A percentile compares a stretch with the other conserved stretches of the same genome.
Evolutionary conservation across 2,113 vertebrate species (phyloP).

Genomic region (Oriolus oriolus): DNA sequence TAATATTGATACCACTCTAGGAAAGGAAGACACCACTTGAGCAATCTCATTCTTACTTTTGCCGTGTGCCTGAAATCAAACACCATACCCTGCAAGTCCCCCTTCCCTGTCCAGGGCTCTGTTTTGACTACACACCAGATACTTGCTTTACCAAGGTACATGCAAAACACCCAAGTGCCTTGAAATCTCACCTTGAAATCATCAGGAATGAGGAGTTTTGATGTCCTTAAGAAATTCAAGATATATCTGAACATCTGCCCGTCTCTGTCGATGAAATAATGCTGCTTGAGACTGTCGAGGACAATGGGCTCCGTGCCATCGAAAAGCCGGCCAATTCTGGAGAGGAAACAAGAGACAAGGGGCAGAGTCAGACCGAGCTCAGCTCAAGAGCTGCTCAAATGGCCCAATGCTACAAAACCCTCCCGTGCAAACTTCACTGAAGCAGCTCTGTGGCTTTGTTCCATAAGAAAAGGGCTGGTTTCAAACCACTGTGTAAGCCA

Average conservation of each 20-base stretch:
- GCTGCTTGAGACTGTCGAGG: slow-evolving; percentile 98
- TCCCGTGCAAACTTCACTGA: accelerated
- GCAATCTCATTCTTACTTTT: not conserved
- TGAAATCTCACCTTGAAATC: slow-evolving; percentile 95
- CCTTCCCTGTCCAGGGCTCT: not conserved
- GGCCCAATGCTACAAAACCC: not conserved
- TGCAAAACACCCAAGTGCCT: not conserved
- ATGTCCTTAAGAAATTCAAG: slow-evolving; percentile 98
- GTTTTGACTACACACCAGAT: not conserved
- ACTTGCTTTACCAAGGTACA: not conserved
- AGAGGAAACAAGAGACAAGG: slow-evolving; percentile 33
- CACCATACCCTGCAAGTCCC: not conserved
- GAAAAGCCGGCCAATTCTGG: slow-evolving; percentile 95
- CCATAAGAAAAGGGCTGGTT: not conserved
- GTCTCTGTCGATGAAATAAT: slow-evolving; percentile 99
- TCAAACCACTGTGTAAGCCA: not conserved
- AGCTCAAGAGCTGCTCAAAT: not conserved
- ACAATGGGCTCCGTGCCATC: slow-evolving; percentile 99
- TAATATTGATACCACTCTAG: not conserved
- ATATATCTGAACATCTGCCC: slow-evolving; percentile 99
- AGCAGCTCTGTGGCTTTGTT: not conserved
- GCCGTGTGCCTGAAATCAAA: not conserved
- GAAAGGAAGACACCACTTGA: not conserved
- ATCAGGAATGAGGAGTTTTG: slow-evolving; percentile 97
- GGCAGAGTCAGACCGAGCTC: slow-evolving; percentile 28